Evolutionary conservation across 1,140 invertebrate species (phyloP).

Genomic region (Maconellicoccus hirsutus): DNA sequence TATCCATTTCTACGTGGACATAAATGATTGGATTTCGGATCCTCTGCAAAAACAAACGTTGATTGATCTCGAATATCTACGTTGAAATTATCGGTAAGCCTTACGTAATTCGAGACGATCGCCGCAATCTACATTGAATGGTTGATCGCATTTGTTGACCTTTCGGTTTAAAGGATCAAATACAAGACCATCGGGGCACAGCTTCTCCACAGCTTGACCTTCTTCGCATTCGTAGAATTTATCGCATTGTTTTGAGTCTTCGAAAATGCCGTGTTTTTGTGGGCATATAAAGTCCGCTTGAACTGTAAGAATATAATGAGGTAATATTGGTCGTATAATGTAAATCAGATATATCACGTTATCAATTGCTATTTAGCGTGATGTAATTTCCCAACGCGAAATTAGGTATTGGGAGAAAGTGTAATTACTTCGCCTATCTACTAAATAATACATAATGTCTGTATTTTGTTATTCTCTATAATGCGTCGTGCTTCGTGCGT

Average conservation of each 20-base stretch:
- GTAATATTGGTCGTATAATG: neutral
- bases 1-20: slow-evolving; percentile 77
- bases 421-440: too few relatives aligned
- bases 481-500: too few relatives aligned
- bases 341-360: neutral
- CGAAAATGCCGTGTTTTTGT: slow-evolving; percentile 60
- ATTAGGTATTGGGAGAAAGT: neutral
- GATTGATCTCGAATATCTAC: too few relatives aligned
- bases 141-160: slow-evolving; percentile 79
- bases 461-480: too few relatives aligned
- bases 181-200: slow-evolving; percentile 74
- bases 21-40: slow-evolving; percentile 52
- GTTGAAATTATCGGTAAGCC: slow-evolving; percentile 31
- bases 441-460: too few relatives aligned
- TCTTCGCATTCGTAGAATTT: slow-evolving; percentile 72
- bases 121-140: slow-evolving; percentile 79
- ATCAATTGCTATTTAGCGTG: neutral
- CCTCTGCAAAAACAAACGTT: too few relatives aligned
- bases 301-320: neutral
- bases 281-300: slow-evolving; percentile 54
- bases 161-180: slow-evolving; percentile 71
- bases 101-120: slow-evolving; percentile 75
- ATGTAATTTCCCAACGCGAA: neutral
- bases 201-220: slow-evolving; percentile 54
- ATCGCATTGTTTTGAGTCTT: slow-evolving; percentile 67